Percentiles rank a stretch among this genome's conserved stretches.
Evolutionary conservation across 2,888 invertebrate species (phyloP).

Genomic region (Pteria penguin): DNA sequence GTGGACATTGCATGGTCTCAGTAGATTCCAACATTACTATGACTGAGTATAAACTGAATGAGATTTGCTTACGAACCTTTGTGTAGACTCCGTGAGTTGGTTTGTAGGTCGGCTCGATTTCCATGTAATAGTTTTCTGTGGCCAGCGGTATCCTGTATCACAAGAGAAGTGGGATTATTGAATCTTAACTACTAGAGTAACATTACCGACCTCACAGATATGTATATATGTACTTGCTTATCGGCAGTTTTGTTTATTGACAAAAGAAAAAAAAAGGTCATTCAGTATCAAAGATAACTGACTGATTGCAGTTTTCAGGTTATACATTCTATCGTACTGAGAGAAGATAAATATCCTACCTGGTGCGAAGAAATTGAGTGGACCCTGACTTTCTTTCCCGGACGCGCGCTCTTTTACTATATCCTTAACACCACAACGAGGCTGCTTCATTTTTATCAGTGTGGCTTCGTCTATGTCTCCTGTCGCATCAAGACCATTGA

Average conservation of each 20-base stretch:
- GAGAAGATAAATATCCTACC: conserved; percentile 19
- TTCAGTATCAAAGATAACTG: no score
- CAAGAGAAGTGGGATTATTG: no score
- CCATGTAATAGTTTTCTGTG: conserved; percentile 59
- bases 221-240: no score
- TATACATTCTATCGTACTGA: neutral
- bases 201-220: no score
- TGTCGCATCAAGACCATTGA: conserved; percentile 61
- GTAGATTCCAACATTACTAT: neutral
- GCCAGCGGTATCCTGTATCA: conserved; percentile 59
- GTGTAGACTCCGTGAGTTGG: conserved; percentile 46
- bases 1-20: no score
- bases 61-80: conserved; percentile 47
- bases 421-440: conserved; percentile 73
- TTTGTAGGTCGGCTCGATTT: conserved; percentile 49
- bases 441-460: conserved; percentile 60
- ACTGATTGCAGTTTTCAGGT: no score
- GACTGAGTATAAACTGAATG: neutral
- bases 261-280: no score
- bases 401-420: conserved; percentile 29
- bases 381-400: conserved; percentile 15
- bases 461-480: conserved; percentile 67
- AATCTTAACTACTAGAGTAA: no score
- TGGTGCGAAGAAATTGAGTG: conserved; percentile 26
- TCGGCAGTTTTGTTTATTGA: no score